These are phyloP conservation scores for Gobiocypris rarus DNA, from an alignment of 2,113 vertebrate species.

Conservation along the genomic window DNA sequence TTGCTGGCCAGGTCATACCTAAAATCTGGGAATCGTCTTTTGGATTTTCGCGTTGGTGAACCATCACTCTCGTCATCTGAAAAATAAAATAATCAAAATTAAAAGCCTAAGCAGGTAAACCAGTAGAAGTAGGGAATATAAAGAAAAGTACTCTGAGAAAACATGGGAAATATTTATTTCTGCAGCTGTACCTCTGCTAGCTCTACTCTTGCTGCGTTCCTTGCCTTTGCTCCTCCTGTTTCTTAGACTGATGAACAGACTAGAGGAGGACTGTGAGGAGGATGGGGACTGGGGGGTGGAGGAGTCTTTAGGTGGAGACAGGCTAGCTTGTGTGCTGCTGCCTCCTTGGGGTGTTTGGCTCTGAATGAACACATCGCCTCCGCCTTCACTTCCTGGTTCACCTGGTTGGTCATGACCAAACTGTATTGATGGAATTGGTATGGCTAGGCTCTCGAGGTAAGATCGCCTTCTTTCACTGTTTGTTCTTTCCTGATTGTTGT, in stretches of 20 bases:
- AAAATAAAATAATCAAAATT: slow-evolving; percentile 13
- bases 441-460: slow-evolving; percentile 64
- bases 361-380: slow-evolving; percentile 72
- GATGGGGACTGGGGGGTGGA: slow-evolving; percentile 65
- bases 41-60: slow-evolving; percentile 77
- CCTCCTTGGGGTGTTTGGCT: slow-evolving; percentile 71
- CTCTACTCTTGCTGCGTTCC: slow-evolving; percentile 71
- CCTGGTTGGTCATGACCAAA: slow-evolving; percentile 41
- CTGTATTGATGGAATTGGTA: slow-evolving; percentile 48
- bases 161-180: background rate
- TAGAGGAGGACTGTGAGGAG: slow-evolving; percentile 69
- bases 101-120: background rate
- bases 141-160: background rate
- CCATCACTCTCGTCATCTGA: slow-evolving; percentile 73
- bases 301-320: slow-evolving; percentile 69
- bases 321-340: slow-evolving; percentile 58
- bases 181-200: slow-evolving; percentile 67
- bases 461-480: slow-evolving; percentile 37
- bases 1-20: slow-evolving; percentile 70
- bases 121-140: background rate
- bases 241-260: slow-evolving; percentile 72
- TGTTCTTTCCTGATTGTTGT: slow-evolving; percentile 47
- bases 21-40: slow-evolving; percentile 87
- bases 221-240: slow-evolving; percentile 71
- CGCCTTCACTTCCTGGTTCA: slow-evolving; percentile 64